phyloP scores from a whole-genome alignment of 2,797 vertebrate species.

The Macropus fuliginosus region DNA sequence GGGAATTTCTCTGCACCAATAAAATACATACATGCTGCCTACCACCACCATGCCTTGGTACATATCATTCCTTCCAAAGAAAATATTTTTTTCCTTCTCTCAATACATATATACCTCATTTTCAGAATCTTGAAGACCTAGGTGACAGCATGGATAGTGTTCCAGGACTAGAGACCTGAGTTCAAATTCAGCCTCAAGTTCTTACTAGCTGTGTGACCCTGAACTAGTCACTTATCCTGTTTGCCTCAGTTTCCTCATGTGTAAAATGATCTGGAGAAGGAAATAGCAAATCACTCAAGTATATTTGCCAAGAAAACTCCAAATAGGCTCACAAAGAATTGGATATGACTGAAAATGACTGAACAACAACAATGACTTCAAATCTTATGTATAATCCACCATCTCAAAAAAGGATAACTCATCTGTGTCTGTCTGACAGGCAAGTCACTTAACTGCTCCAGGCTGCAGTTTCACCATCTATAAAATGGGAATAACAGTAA shows the following conservation, averaged over 20 bases:
- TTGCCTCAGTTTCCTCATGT: not conserved
- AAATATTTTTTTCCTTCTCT: not conserved
- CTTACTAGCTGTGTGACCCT: not conserved
- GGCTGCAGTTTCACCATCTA: not conserved
- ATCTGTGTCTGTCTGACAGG: too few species aligned
- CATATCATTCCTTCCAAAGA: not conserved
- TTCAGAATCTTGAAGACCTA: not conserved
- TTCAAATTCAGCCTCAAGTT: not conserved
- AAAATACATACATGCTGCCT: too few species aligned
- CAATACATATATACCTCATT: not conserved
- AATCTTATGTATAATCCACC: not conserved
- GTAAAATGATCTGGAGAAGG: not conserved
- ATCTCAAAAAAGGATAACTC: too few species aligned
- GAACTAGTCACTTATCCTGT: not conserved
- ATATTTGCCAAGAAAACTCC: not conserved
- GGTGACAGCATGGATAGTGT: not conserved
- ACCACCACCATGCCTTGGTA: too few species aligned
- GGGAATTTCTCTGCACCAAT: too few species aligned
- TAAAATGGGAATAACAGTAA: not conserved
- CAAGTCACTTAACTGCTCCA: too few species aligned
- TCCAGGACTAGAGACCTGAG: not conserved
- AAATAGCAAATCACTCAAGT: too few species aligned
- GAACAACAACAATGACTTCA: not conserved
- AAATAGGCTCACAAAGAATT: not conserved
- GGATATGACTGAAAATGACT: not conserved